Evolutionary conservation across 1,140 invertebrate species (phyloP).

Genomic region (Dendroctonus ponderosae): DNA sequence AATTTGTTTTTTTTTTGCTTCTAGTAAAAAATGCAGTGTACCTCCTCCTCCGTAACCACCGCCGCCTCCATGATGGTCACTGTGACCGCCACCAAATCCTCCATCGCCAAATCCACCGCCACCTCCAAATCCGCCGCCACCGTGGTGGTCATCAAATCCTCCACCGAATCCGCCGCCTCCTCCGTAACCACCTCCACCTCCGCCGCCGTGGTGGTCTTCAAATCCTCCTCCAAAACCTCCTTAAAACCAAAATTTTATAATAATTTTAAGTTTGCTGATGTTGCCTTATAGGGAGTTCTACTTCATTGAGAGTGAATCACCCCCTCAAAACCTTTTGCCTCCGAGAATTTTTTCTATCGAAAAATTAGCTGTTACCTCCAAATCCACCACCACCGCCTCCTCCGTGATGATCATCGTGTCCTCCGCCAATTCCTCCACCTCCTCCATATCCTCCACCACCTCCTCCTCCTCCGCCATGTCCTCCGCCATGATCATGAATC

Average conservation of each 20-base stretch:
- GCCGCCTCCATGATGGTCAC: slow-evolving; percentile 8
- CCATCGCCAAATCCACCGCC: slow-evolving; percentile 4
- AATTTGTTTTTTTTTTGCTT: too few species aligned
- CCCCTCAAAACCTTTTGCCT: too few species aligned
- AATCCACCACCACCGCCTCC: slow-evolving; percentile 25
- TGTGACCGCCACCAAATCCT: slow-evolving; percentile 2
- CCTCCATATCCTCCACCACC: slow-evolving; percentile 23
- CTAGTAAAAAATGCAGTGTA: slow-evolving; percentile 17
- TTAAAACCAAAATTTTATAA: slow-evolving; percentile 1
- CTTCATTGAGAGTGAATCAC: too few species aligned
- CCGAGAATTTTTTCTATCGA: too few species aligned
- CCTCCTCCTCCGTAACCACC: slow-evolving; percentile 24
- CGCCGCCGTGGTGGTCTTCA: slow-evolving; percentile 26
- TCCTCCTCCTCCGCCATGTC: slow-evolving; percentile 23
- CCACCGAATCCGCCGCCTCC: slow-evolving; percentile 30
- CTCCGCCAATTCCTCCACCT: too few species aligned
- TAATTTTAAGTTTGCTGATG: slow-evolving; percentile 5
- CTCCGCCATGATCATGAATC: slow-evolving; percentile 28
- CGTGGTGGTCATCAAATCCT: slow-evolving; percentile 31
- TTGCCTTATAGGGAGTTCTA: too few species aligned
- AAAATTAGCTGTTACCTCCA: slow-evolving; percentile 20
- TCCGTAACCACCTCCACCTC: slow-evolving; percentile 14
- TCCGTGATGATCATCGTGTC: slow-evolving; percentile 23
- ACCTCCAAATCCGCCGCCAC: slow-evolving; percentile 16
- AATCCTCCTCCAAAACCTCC: slow-evolving; percentile 35